Evolutionary conservation across 2,797 vertebrate species (phyloP).

Genomic region (Crax fasciolata): DNA sequence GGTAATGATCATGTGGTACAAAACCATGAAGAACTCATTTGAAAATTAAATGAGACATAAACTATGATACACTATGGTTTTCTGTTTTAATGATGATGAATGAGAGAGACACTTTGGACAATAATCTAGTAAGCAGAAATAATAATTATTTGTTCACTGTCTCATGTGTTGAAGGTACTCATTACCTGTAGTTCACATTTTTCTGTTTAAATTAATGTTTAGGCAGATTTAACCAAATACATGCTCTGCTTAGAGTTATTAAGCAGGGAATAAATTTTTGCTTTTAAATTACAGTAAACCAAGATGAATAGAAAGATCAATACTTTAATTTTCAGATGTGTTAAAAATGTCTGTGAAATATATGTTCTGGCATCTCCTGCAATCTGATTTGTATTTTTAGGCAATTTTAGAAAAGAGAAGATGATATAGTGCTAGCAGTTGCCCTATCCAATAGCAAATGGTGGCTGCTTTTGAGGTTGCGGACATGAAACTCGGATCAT

Average conservation of each 20-base stretch:
- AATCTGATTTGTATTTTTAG: constrained; percentile 54
- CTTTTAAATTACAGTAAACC: constrained; percentile 58
- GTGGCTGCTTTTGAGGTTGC: background rate
- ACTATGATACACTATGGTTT: background rate
- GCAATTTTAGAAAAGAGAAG: constrained; percentile 11
- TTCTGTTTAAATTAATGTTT: constrained; percentile 43
- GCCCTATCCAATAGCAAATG: background rate
- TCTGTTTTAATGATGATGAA: constrained; percentile 36
- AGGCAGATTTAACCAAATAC: background rate
- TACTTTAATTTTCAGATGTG: constrained; percentile 73
- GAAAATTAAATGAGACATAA: background rate
- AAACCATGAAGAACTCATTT: constrained; percentile 32
- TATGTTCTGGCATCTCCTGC: constrained; percentile 1
- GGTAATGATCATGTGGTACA: constrained; percentile 15
- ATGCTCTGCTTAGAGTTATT: background rate
- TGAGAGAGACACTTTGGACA: constrained; percentile 25
- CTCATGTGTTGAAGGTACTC: background rate
- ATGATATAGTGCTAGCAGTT: background rate
- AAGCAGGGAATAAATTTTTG: constrained; percentile 51
- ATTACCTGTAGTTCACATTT: constrained; percentile 5
- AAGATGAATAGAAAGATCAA: constrained; percentile 61
- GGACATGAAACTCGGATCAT: background rate
- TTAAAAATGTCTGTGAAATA: constrained; percentile 68
- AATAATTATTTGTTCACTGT: constrained; percentile 15
- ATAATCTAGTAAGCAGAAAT: constrained; percentile 17